Base-by-base conservation (phyloP, 1,140 invertebrate genomes). In the Aphidius ervi region DNA sequence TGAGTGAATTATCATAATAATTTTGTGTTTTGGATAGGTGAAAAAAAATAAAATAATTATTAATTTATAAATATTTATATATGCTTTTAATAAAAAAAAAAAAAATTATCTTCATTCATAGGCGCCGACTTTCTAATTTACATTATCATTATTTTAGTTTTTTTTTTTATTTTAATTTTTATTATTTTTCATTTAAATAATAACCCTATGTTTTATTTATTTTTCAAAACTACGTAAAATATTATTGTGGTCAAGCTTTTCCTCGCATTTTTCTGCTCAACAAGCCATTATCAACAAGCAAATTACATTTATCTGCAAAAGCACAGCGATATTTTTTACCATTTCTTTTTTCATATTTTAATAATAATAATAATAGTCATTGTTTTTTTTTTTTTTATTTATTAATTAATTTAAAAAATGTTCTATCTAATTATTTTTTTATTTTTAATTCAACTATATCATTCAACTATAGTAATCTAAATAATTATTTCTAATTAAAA, bases 101-200 rank as follows among this genome's bases (percentile, higher is more conserved):
- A 5, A 43, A 50, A 50, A 9, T 61, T n/a, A 45, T 59, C 58
- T 63, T 57, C 58, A 60, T 56, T 59, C 58, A 59, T 63, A 63
- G 62, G 62, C 62, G 62, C 62, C 62, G 62, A 63, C 62, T 63
- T 63, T 63, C 46, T 55, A 54, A 59, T 56, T 56, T 56, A 9
- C 40, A 61, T 55, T 47, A 4, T 46, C 46, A 55, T 61, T 54
- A 46, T 56, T 54, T 46, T 37, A 39, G 54, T 55, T 31, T 31
- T 2, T 23, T 23, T 23, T 31, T 31, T 31, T 31, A 31, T 31
- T 2, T 31, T 31, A 31, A 31, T 31, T 31, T 16, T 3, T 31
- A 31, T 31, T 31, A 31, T 31, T 31, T 31, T 31, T 31, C 4
- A 31, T 31, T 31, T 31, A 1, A 31, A 31, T 31, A 31, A 4